phyloP scores from a whole-genome alignment of 23 tunicate genomes.

The Ascidia mentula region DNA sequence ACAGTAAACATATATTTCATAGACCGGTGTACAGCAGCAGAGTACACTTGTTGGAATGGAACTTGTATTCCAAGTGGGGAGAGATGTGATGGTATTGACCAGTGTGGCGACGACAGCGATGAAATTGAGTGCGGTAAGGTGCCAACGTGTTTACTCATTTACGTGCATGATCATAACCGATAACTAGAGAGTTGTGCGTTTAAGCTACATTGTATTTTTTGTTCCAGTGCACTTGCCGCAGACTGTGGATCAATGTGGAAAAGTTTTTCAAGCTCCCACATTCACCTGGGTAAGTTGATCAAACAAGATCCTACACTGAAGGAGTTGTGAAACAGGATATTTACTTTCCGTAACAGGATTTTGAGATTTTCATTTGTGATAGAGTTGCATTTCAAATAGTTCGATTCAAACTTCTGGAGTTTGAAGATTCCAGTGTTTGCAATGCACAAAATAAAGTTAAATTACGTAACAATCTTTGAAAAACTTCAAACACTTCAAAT shows the following conservation, averaged over 20 bases:
- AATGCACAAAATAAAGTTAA: too few relatives aligned
- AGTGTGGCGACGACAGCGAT: slow-evolving; percentile 34
- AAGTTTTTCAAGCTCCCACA: neutral
- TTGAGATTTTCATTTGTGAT: too few relatives aligned
- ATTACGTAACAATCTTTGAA: too few relatives aligned
- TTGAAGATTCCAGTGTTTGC: too few relatives aligned
- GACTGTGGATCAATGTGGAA: neutral
- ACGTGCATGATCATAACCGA: neutral
- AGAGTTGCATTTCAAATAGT: too few relatives aligned
- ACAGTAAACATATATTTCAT: neutral
- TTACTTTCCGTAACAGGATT: too few relatives aligned
- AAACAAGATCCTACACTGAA: too few relatives aligned
- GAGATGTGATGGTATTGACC: slow-evolving; percentile 14
- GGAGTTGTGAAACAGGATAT: too few relatives aligned
- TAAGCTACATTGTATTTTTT: neutral
- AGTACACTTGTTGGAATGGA: slow-evolving; percentile 40
- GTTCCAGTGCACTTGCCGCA: neutral
- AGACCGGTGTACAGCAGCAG: slow-evolving; percentile 2
- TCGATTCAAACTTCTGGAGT: too few relatives aligned
- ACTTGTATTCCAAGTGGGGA: neutral
- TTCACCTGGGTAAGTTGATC: slow-evolving; percentile 6
- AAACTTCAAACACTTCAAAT: too few relatives aligned
- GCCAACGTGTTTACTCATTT: neutral
- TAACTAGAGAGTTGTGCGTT: neutral
- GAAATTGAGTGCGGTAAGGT: slow-evolving; percentile 41